Evolutionary conservation across 1,140 invertebrate species (phyloP).

Genomic region (Gerris buenoi): DNA sequence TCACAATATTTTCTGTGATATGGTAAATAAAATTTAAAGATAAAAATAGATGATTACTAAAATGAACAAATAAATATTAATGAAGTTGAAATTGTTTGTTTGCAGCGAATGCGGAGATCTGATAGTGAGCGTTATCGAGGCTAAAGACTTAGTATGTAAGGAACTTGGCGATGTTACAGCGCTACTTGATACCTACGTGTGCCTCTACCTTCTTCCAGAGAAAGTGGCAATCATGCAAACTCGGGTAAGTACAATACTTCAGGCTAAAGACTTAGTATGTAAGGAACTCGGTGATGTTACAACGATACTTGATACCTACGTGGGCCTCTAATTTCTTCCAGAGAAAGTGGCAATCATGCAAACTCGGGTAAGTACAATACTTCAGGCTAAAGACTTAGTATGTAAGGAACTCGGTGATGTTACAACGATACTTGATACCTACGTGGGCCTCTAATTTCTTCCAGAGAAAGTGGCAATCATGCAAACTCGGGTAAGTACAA

Average conservation of each 20-base stretch:
- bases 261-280: no score
- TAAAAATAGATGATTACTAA: no score
- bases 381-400: no score
- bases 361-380: constrained; percentile 48
- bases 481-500: no score
- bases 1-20: no score
- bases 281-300: constrained; percentile 34
- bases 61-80: no score
- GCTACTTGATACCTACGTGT: constrained; percentile 55
- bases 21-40: no score
- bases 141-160: constrained; percentile 47
- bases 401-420: no score
- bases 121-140: constrained; percentile 57
- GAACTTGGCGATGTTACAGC: constrained; percentile 35
- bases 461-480: no score
- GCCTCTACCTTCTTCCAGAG: constrained; percentile 57
- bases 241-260: constrained; percentile 42
- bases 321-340: constrained; percentile 56
- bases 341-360: constrained; percentile 54
- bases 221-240: constrained; percentile 55
- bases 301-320: constrained; percentile 53
- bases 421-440: no score
- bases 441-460: no score
- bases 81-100: no score
- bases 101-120: constrained; percentile 51